Conservation (phyloP, 2,888 invertebrate genomes). For the Ectobius pallidus region DNA sequence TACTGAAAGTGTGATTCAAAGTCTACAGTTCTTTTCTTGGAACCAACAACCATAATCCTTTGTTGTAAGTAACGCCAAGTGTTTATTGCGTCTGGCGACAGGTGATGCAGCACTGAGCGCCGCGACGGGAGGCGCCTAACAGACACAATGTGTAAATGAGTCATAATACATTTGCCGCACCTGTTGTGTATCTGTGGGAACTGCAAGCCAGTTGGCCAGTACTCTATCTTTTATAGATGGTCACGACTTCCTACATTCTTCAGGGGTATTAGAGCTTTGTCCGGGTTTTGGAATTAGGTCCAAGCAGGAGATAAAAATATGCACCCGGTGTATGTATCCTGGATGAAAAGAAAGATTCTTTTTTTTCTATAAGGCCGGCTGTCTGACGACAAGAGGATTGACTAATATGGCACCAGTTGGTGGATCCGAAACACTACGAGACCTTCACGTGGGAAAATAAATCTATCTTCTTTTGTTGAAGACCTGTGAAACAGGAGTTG, state of each 20-base stretch:
- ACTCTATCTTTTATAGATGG: background rate
- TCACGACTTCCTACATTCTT: slow-evolving; percentile 3
- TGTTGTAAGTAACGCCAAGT: too few relatives aligned
- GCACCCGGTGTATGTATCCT: background rate
- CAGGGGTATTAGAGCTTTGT: background rate
- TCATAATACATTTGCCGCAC: too few relatives aligned
- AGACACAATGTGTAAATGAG: too few relatives aligned
- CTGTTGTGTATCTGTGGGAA: too few relatives aligned
- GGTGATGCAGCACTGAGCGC: too few relatives aligned
- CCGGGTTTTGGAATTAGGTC: background rate
- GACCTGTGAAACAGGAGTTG: background rate
- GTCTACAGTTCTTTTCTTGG: too few relatives aligned
- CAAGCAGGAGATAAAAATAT: background rate
- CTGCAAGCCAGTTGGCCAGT: background rate
- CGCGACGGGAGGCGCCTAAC: too few relatives aligned
- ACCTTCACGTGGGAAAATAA: background rate
- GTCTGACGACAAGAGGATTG: background rate
- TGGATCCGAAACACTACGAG: background rate
- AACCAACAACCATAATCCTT: too few relatives aligned
- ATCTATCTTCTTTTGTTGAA: background rate
- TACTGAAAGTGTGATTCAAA: too few relatives aligned
- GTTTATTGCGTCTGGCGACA: too few relatives aligned
- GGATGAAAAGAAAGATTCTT: background rate
- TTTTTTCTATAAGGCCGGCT: background rate
- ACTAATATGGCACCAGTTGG: slow-evolving; percentile 8